phyloP scores from a whole-genome alignment of 2,888 invertebrate genomes.

The Machimus atricapillus region DNA sequence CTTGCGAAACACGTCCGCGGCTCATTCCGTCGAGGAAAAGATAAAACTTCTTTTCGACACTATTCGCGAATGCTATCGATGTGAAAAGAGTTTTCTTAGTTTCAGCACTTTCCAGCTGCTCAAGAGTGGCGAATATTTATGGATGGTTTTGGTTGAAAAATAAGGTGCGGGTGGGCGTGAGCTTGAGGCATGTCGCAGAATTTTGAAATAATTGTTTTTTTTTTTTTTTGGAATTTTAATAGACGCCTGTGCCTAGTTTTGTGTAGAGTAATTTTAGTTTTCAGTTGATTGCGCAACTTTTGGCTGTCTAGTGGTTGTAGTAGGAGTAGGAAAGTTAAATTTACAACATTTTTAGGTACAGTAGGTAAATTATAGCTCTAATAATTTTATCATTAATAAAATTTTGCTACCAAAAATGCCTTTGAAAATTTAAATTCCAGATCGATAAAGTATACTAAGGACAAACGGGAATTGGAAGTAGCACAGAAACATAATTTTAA shows the following conservation, averaged over 20 bases:
- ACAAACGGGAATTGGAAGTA: too few species aligned
- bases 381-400: too few species aligned
- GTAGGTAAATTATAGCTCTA: too few species aligned
- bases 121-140: not conserved
- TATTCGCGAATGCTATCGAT: slow-evolving; percentile 13
- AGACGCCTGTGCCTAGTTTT: not conserved
- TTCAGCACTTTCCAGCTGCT: not conserved
- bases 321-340: not conserved
- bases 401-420: too few species aligned
- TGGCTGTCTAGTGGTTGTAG: not conserved
- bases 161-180: not conserved
- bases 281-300: not conserved
- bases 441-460: too few species aligned
- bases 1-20: slow-evolving; percentile 30
- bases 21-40: not conserved
- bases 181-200: not conserved
- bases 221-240: not conserved
- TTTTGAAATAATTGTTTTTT: not conserved
- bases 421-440: too few species aligned
- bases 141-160: not conserved
- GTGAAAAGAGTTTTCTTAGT: not conserved
- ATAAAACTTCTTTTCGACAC: not conserved
- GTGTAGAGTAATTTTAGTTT: not conserved
- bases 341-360: too few species aligned
- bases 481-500: not conserved